These are phyloP conservation scores for Entomobrya multifasciata DNA, from an alignment of 2,888 invertebrate genomes.

Conservation along the genomic window DNA sequence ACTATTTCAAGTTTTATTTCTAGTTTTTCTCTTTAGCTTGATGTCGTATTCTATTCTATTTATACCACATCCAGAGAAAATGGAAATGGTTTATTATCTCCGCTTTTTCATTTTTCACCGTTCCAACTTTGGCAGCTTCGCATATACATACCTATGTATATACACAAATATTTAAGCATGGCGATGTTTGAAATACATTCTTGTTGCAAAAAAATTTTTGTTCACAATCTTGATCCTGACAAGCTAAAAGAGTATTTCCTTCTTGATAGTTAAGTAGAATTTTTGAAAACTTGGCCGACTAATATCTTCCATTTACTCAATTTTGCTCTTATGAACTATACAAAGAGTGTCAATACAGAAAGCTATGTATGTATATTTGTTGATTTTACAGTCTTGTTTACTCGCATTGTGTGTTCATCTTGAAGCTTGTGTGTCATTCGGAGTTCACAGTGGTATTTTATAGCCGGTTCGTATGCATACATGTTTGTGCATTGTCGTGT, in stretches of 20 bases:
- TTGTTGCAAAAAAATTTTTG: no score
- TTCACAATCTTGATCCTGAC: no score
- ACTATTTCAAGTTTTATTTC: slow-evolving; percentile 57
- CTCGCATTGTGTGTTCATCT: slow-evolving; percentile 32
- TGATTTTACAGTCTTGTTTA: slow-evolving; percentile 58
- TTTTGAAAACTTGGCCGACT: no score
- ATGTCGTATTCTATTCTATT: background rate
- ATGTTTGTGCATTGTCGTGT: background rate
- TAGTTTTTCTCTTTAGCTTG: slow-evolving; percentile 6
- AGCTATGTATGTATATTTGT: background rate
- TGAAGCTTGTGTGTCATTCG: background rate
- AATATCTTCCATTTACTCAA: no score
- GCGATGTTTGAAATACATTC: no score
- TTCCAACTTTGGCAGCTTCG: background rate
- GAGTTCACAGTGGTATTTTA: background rate
- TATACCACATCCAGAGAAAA: slow-evolving; percentile 14
- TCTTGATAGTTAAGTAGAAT: no score
- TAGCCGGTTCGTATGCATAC: slow-evolving; percentile 4
- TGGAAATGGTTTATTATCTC: slow-evolving; percentile 41
- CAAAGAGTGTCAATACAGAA: no score
- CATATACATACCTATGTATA: background rate
- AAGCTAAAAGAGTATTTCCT: no score
- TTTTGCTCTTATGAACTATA: no score
- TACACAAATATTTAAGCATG: no score
- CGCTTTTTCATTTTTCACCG: background rate